Base-by-base conservation (phyloP, 1,140 invertebrate species). In the Ips nitidus region DNA sequence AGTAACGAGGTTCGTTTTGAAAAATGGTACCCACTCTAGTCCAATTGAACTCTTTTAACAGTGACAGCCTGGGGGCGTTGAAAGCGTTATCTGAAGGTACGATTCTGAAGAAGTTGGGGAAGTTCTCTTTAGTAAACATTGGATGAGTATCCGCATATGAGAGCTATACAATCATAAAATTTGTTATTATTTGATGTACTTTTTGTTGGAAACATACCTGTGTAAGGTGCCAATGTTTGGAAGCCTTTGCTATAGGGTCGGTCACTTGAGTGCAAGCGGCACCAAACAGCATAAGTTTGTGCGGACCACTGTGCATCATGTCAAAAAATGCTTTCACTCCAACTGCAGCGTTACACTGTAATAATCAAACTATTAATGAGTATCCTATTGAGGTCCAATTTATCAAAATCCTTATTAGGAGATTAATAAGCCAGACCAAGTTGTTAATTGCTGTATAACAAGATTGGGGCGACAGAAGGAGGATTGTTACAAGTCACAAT, bases 71-170 rank as follows among this genome's bases (percentile, higher is more conserved):
- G 0, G 97, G 96, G 2, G 90, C 86, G 83, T 98, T 99, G 83
- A 98, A 97, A 47, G 97, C 96, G 77, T 94, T 95, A 81, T 97
- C 95, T 42, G 93, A 95, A 2, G 96, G 96, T 39, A 97, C 95
- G 68, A 98, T 93, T 36, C 95, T 90, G 82, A 96, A 98, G 84
- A 98, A 98, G 82, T 98, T 98, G 2, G 94, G 95, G 81, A 95
- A 98, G 67, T 90, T 94, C 70, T 93, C 89, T 76, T 91, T 93
- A 1, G 94, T 96, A 82, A 98, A 98, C 91, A 98, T 97, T 1
- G 97, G 97, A 83, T 99, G 95, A 8, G 96, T 99, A 81, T 99
- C 97, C 2, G 95, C 97, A 81, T 98, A 99, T 1, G 96, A 98
- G 38, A 99, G 83, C 91, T 98, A 79, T 37, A 74, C 40, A 50